Percentiles rank a stretch among this genome's conserved stretches.
Conservation (phyloP, 2,113 vertebrate genomes). For the Haplochromis burtoni region DNA sequence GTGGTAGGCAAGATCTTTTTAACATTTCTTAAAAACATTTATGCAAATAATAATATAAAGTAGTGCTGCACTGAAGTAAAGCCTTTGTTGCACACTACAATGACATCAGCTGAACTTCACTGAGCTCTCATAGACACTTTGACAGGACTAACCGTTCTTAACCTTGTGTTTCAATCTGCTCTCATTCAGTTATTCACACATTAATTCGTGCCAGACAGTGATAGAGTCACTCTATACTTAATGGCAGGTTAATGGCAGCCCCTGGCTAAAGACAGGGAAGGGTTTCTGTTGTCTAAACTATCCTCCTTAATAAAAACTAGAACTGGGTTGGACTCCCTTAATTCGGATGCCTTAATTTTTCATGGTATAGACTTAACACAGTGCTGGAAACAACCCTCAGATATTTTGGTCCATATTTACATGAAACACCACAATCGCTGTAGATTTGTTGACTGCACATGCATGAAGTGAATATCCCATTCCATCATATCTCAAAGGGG, state of each 20-base stretch:
- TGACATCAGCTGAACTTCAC: background rate
- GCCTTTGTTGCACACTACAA: background rate
- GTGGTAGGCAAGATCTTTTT: background rate
- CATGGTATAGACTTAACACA: background rate
- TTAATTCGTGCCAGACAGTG: background rate
- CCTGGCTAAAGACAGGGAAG: background rate
- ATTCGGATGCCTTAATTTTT: background rate
- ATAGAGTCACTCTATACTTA: background rate
- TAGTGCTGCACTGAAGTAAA: rapidly evolving
- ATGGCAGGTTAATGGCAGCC: background rate
- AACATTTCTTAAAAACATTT: background rate
- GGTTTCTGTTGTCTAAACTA: background rate
- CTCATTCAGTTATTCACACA: background rate
- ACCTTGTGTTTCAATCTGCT: background rate
- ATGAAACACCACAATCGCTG: background rate
- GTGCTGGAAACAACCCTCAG: background rate
- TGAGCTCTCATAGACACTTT: background rate
- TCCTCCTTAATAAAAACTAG: background rate
- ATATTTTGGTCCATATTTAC: background rate
- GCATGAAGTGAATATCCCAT: background rate
- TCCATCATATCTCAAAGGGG: background rate
- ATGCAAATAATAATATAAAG: background rate
- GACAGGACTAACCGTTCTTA: background rate
- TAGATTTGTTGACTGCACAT: background rate
- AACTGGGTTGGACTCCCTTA: background rate